Base-by-base conservation (phyloP, 2,888 invertebrate species). In the Rotaria sp. region DNA sequence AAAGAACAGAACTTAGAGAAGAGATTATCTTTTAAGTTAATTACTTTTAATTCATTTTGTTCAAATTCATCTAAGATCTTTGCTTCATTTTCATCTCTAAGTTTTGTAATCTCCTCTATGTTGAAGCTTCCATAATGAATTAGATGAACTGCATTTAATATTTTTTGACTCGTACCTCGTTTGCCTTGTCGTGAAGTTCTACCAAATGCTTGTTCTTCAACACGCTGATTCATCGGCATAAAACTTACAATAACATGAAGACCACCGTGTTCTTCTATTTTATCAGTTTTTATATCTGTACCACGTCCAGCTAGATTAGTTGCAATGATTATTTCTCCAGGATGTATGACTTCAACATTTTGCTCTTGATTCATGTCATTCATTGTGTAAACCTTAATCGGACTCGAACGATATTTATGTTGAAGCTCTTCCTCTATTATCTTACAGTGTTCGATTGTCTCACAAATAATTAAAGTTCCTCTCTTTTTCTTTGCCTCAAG, bases 151-250 rank as follows among this genome's bases (percentile, higher is more conserved):
- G 38, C 35, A 87, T 87, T 87, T 59, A 87, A 57, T 52, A 88
- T 84, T 57, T 88, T 86, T 55, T 59, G 52, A 11, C 86, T 87
- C 26, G 87, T 85, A 4, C 88, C 88, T 21, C 84, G 85, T 67
- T 87, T 86, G n/a, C 88, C 88, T 75, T 88, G 86, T 75, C 88
- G 59, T n/a, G 87, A 88, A n/a, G 87, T 86, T 74, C 88, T 24
- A 18, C 88, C 88, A 85, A 88, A 88, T 10, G 87, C 87, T 74
- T 88, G 88, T 30, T 87, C 85, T 85, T 88, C 87, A 10, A 88
- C 87, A 45, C 88, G 52, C 24, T 80, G 48, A 85, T 88, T 88
- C n/a, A 30, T 52, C 26, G 88, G 88, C 38, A 88, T 52, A 85
- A 88, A 88, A 3, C 86, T 87, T 15, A 88, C 30, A 21, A 88